These are phyloP conservation scores for Melikaiella ostensackeni DNA, from an alignment of 2,888 invertebrate genomes.

Conservation along the genomic window DNA sequence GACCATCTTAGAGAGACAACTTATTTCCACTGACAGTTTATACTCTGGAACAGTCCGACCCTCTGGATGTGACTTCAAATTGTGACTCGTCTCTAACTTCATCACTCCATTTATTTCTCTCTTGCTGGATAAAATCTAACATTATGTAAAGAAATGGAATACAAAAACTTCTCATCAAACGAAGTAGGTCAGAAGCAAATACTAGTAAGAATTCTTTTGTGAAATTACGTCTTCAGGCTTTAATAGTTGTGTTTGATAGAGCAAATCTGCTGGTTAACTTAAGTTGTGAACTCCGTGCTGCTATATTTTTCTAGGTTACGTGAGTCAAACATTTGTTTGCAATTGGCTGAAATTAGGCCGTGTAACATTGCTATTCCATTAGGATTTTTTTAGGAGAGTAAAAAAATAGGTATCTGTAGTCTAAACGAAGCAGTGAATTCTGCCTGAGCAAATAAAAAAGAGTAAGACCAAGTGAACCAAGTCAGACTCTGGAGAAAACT, in stretches of 20 bases:
- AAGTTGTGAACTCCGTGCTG: constrained; percentile 28
- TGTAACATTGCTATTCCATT: constrained; percentile 31
- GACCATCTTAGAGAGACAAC: too few species aligned
- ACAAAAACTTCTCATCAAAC: too few species aligned
- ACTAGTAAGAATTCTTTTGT: neutral
- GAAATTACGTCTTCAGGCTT: neutral
- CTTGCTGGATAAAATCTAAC: too few species aligned
- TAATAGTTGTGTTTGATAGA: neutral
- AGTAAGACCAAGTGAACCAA: constrained; percentile 45
- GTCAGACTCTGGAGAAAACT: too few species aligned
- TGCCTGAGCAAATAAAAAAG: constrained; percentile 46
- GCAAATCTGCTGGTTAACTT: neutral
- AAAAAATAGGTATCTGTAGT: neutral
- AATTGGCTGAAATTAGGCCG: constrained; percentile 35
- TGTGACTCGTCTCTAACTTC: too few species aligned
- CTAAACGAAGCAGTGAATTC: neutral
- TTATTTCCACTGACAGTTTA: too few species aligned
- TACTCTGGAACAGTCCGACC: too few species aligned
- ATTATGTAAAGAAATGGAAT: too few species aligned
- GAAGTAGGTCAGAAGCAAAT: neutral
- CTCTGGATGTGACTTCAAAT: too few species aligned
- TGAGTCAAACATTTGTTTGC: constrained; percentile 31
- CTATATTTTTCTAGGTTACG: constrained; percentile 4
- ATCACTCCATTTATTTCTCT: too few species aligned
- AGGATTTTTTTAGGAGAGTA: neutral